phyloP scores from a whole-genome alignment of 1,140 invertebrate species.

The Leptinotarsa texana region DNA sequence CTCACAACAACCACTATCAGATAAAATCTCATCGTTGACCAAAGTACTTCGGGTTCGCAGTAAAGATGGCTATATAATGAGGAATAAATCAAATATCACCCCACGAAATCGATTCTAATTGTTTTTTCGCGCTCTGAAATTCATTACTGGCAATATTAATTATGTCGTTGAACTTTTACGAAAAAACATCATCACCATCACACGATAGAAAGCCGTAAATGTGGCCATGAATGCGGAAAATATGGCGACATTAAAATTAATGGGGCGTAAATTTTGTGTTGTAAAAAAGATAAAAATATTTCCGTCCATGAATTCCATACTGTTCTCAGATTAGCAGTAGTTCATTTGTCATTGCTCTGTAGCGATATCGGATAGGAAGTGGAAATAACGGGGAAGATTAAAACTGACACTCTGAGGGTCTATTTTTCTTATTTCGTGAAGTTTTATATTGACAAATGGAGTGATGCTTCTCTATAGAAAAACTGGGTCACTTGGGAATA shows the following conservation, averaged over 20 bases:
- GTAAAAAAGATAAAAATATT: constrained; percentile 6
- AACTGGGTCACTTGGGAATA: too few species aligned
- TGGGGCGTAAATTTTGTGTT: background rate
- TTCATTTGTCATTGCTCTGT: background rate
- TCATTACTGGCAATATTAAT: too few species aligned
- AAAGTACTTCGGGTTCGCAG: too few species aligned
- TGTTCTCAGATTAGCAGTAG: background rate
- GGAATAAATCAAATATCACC: too few species aligned
- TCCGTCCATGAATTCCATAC: background rate
- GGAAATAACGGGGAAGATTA: background rate
- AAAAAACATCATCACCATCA: background rate
- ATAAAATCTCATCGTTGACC: too few species aligned
- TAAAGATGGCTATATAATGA: too few species aligned
- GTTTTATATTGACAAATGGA: too few species aligned
- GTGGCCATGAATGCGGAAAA: background rate
- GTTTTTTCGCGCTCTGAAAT: too few species aligned
- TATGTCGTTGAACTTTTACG: background rate
- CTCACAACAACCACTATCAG: too few species aligned
- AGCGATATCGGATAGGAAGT: background rate
- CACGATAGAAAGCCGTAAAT: background rate
- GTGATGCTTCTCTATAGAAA: too few species aligned
- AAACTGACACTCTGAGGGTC: background rate
- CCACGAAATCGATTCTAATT: too few species aligned
- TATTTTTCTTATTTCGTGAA: background rate
- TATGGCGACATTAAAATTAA: constrained; percentile 4